A percentile compares a stretch with the other conserved stretches of the same genome.
These are phyloP conservation scores for Threskiornis aethiopicus DNA, from an alignment of 2,797 vertebrate species.

Conservation along the genomic window DNA sequence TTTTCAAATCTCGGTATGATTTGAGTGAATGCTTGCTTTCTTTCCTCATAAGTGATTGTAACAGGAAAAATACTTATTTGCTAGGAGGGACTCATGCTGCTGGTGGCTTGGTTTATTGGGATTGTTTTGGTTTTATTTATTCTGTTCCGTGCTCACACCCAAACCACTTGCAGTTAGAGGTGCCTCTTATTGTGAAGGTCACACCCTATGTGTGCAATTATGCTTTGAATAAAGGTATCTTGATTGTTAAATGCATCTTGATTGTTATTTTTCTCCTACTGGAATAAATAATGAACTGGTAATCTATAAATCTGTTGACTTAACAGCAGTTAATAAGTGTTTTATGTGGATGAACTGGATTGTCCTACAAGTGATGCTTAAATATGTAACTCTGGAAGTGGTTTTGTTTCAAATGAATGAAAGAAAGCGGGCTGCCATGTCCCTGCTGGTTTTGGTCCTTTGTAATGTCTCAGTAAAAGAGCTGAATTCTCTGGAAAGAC, in stretches of 20 bases:
- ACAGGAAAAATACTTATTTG: neutral
- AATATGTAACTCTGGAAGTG: neutral
- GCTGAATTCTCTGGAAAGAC: neutral
- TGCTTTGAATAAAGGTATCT: constrained; percentile 29
- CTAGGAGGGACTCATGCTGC: neutral
- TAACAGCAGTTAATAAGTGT: constrained; percentile 41
- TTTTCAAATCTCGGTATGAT: neutral
- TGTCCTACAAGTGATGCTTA: constrained; percentile 21
- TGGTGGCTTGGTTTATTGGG: neutral
- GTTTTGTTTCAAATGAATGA: neutral
- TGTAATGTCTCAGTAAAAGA: neutral
- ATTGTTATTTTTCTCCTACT: constrained; percentile 46
- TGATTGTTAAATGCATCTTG: constrained; percentile 49
- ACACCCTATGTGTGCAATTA: constrained; percentile 36
- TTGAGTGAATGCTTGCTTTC: neutral
- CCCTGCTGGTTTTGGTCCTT: neutral
- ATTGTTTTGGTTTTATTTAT: neutral
- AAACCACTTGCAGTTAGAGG: neutral
- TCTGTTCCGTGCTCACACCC: neutral
- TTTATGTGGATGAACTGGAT: neutral
- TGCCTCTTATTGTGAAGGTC: constrained; percentile 40
- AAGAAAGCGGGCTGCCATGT: neutral
- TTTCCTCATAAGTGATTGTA: neutral
- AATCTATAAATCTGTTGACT: constrained; percentile 37
- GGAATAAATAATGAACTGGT: constrained; percentile 41